Base-by-base conservation (phyloP, 2,888 invertebrate genomes). In the Argyresthia albistria region DNA sequence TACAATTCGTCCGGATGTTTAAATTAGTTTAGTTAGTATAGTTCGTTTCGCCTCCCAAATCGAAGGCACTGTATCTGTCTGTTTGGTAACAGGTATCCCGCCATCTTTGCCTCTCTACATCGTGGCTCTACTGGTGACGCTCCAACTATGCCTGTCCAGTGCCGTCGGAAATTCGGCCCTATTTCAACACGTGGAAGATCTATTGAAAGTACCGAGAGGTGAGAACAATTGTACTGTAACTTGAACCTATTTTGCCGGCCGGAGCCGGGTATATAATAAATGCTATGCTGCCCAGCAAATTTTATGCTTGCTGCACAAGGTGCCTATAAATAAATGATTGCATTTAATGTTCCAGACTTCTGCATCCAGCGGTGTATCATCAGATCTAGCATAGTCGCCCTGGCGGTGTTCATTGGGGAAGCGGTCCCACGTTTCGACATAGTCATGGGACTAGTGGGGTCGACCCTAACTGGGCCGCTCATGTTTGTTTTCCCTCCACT, bases 401-500 rank as follows among this genome's bases (percentile, higher is more conserved):
- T 93, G 2, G 93, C 93, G 0, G 90, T 97, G 7, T 89, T 95
- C 36, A 81, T 96, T 2, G 95, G 94, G 0, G 95, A 95, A 75
- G 90, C 93, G 0, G 92, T 97, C 0, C 96, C 97, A 0, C 89
- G 93, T 58, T 96, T 97, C 68, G 96, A 96, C 64, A 84, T 95
- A 15, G 93, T 97, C 10, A 93, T 97, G 92, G 92, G 95, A 1
- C 80, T 97, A 0, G 91, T 97, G 9, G 97, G 97, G 0, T 96
- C 95, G 4, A 93, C 95, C 0, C 87, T 97, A 4, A 93, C 93
- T 0, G 95, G 95, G 0, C 94, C 96, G 0, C 77, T 96, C 10
- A 93, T 96, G 63, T 97, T 96, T 60, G 90, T 97, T 55, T 89
- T 95, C 55, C 97, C 97, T 0, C 94, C 96, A 0, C 61, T 96